Base-by-base conservation (phyloP, 2,888 invertebrate genomes). In the Mesorhabditis sp. region DNA sequence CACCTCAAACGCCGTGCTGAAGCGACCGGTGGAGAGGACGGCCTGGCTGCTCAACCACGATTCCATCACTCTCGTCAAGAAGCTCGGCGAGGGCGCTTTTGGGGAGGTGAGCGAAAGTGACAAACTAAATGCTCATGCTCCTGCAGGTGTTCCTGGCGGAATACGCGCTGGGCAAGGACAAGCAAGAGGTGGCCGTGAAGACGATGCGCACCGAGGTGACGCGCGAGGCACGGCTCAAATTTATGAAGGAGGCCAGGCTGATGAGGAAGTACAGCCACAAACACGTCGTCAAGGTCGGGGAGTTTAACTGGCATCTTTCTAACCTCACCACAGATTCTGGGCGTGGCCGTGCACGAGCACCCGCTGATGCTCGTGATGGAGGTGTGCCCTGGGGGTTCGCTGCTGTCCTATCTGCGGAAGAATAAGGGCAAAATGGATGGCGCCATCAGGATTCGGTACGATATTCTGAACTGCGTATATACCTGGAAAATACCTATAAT, bases 331-430 rank as follows among this genome's bases (percentile, higher is more conserved):
- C 6, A 67, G n/a, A 15, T 43, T 64, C 15, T 50, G 28, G 74
- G 74, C 28, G 76, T 78, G 13, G 82, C 81, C 15, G 82, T 82
- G 2, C 80, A 83, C 69, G 82, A 82, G 45, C 71, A 75, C 43
- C 83, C 83, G 7, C 70, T 83, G 28, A 80, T 83, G 80, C 74
- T 83, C 61, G 76, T 80, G 7, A 82, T 83, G 83, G 83, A 83
- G 62, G 74, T 77, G 69, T 82, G 82, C 68, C 75, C 80, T 10
- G 78, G 81, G 45, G 82, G 82, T 4, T 73, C 77, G 0, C 71
- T 82, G 28, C 70, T 76, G 28, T 69, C 72, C 1, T 74, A 78
- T 73, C 76, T 82, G 6, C 76, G 80, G 5, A 77, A 76, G 66
- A 72, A 80, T 65, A 76, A 75, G 68, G 70, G 71, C 10, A 78